phyloP scores from a whole-genome alignment of 92 coral and sea anemone genomes.

The Pocillopora grandis region DNA sequence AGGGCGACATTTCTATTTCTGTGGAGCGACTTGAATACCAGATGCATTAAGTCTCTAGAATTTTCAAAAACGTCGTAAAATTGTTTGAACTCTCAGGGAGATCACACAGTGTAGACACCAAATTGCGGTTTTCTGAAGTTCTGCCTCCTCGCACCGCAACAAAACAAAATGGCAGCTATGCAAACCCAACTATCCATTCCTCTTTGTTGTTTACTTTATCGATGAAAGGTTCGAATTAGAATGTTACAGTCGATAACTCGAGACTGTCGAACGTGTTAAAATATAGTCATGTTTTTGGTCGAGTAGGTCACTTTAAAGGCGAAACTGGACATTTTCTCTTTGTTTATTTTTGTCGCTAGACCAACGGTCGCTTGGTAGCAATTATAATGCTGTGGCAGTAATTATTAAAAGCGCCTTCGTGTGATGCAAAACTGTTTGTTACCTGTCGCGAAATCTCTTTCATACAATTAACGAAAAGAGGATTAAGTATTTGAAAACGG shows the following conservation, averaged over 20 bases:
- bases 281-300: background rate
- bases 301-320: background rate
- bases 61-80: background rate
- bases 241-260: constrained; percentile 28
- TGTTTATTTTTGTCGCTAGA: background rate
- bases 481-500: constrained; percentile 29
- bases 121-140: constrained; percentile 16
- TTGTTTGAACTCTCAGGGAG: background rate
- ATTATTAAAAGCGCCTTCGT: constrained; percentile 7
- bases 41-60: background rate
- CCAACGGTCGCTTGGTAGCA: background rate
- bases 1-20: too few species aligned
- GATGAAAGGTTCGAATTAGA: constrained; percentile 37
- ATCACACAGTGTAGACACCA: background rate
- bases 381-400: background rate
- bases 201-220: constrained; percentile 23
- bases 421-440: constrained; percentile 16
- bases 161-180: constrained; percentile 17
- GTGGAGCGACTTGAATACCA: too few species aligned
- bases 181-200: constrained; percentile 3
- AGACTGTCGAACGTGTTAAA: background rate
- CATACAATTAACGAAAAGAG: constrained; percentile 38
- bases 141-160: constrained; percentile 20
- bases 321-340: background rate
- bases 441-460: constrained; percentile 22